These are phyloP conservation scores for Selenia dentaria DNA, from an alignment of 2,888 invertebrate genomes.

Conservation along the genomic window DNA sequence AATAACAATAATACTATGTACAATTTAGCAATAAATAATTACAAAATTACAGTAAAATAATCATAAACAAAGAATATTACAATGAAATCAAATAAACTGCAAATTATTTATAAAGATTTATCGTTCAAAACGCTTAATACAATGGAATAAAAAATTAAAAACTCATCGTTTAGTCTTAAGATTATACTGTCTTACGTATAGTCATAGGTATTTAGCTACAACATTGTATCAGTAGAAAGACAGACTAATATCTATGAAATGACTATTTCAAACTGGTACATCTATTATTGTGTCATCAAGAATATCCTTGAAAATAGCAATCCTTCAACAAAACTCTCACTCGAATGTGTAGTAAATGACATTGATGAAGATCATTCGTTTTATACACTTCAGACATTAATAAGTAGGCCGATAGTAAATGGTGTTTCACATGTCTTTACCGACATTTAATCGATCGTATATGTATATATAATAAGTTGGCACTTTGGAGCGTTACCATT, in stretches of 20 bases:
- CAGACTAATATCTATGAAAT: constrained; percentile 9
- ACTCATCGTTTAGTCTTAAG: constrained; percentile 36
- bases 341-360: neutral
- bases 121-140: constrained; percentile 57
- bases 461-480: constrained; percentile 26
- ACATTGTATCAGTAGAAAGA: constrained; percentile 10
- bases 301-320: neutral
- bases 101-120: constrained; percentile 42
- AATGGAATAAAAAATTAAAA: constrained; percentile 51
- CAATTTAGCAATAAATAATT: constrained; percentile 82
- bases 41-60: constrained; percentile 57
- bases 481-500: constrained; percentile 34
- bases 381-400: neutral
- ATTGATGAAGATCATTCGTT: neutral
- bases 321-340: neutral
- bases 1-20: constrained; percentile 82
- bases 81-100: constrained; percentile 48
- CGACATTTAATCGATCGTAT: neutral
- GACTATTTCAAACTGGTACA: constrained; percentile 2
- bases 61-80: constrained; percentile 39
- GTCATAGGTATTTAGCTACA: constrained; percentile 9
- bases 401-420: constrained; percentile 9
- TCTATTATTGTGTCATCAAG: neutral
- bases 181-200: constrained; percentile 18
- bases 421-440: neutral